Base-by-base conservation (phyloP, 2,888 invertebrate species). In the Chaetogeoica ovagalla region DNA sequence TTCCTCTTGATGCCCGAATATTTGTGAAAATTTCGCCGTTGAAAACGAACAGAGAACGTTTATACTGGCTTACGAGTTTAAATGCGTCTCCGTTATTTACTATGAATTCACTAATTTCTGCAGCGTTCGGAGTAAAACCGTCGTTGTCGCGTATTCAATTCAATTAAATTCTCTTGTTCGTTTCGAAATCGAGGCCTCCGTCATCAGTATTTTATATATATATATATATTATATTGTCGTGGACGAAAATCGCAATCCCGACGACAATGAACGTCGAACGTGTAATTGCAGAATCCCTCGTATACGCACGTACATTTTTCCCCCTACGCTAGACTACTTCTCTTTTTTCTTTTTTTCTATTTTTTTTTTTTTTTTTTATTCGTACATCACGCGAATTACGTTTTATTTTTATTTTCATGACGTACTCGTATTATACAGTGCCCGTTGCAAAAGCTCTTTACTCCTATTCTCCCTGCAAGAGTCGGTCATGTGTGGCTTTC, bases 221-320 rank as follows among this genome's bases (percentile, higher is more conserved):
- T 52, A 39, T 23, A n/a, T n/a, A n/a, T n/a, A n/a, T n/a, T n/a
- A n/a, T n/a, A 75, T 66, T 55, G 77, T 70, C 63, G 19, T 23
- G 55, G 23, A 79, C 70, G 77, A 79, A 70, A 79, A 70, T 37
- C 63, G 71, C 71, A 69, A 69, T 77, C 60, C 57, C 30, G 59
- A 59, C 30, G 59, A 59, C 75, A 66, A 30, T 66, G 21, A 60
- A 68, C 66, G 68, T 75, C 59, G 59, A 66, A 30, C n/a, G 59
- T n/a, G n/a, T 59, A 75, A 75, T 75, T 59, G 66, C 66, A 75
- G 30, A 1, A 30, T 30, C 30, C 4, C 30, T 75, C 75, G 59
- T 66, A 55, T 60, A 59, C 43, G 57, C 68, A 60, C 60, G 19
- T 21, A 65, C 52, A 55, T 74, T 39, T 15, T 52, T 74, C 39